Conservation (phyloP, 2,888 invertebrate genomes). For the Germaria angustata region DNA sequence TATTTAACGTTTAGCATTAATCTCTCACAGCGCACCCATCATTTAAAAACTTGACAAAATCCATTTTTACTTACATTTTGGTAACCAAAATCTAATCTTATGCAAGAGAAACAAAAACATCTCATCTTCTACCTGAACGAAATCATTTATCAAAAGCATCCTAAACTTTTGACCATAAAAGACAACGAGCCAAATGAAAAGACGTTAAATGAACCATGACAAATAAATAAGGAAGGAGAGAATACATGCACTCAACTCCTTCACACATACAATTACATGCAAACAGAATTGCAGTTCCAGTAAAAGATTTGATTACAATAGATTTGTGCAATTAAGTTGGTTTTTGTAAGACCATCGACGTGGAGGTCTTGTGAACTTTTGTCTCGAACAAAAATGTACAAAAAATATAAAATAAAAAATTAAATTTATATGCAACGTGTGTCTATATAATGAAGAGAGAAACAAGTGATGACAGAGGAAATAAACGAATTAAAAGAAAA, state of each 20-base stretch:
- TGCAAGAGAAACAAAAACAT: constrained; percentile 41
- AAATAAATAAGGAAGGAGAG: constrained; percentile 23
- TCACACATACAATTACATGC: neutral
- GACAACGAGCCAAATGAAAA: constrained; percentile 35
- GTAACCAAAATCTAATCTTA: constrained; percentile 55
- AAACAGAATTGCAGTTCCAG: constrained; percentile 60
- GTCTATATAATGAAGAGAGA: neutral
- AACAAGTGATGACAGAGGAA: constrained; percentile 64
- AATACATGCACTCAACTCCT: neutral
- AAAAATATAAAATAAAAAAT: constrained; percentile 6
- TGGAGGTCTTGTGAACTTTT: constrained; percentile 76
- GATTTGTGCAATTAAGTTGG: constrained; percentile 67
- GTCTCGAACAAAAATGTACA: constrained; percentile 63
- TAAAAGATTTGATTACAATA: constrained; percentile 67
- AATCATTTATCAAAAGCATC: constrained; percentile 64
- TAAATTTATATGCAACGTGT: constrained; percentile 2
- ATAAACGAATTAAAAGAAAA: constrained; percentile 65
- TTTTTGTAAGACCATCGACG: constrained; percentile 66
- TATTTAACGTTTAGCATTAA: constrained; percentile 41
- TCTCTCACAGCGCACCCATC: constrained; percentile 52
- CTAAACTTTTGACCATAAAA: constrained; percentile 65
- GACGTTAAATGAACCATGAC: constrained; percentile 56
- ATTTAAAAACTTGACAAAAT: constrained; percentile 41
- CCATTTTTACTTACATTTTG: constrained; percentile 10
- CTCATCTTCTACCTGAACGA: constrained; percentile 50